Conservation (phyloP, 2,797 vertebrate genomes). For the Rhinophrynus dorsalis region DNA sequence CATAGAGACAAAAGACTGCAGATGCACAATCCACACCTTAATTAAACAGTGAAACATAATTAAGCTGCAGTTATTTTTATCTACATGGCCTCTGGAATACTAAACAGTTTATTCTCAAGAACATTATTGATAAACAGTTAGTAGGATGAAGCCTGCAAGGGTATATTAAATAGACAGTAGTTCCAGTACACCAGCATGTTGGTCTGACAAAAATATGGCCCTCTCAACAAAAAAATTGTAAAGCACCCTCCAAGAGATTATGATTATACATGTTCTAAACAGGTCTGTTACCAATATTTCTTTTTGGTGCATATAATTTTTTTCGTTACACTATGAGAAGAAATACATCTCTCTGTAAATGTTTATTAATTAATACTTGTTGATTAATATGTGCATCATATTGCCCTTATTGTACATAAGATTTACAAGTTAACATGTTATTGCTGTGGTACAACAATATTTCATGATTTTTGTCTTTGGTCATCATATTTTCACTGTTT, state of each 20-base stretch:
- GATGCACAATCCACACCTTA: not conserved
- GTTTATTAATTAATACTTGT: not conserved
- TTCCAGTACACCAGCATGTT: no score
- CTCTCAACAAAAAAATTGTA: no score
- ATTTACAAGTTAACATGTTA: not conserved
- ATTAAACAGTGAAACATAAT: not conserved
- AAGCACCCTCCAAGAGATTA: no score
- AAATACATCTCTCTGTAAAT: not conserved
- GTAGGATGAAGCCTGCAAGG: no score
- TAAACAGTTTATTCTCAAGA: not conserved
- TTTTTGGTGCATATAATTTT: not conserved
- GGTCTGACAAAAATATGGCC: no score
- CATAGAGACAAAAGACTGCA: not conserved
- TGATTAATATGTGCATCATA: not conserved
- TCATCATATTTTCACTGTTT: not conserved
- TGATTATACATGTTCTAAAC: no score
- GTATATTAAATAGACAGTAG: no score
- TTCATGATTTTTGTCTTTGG: no score
- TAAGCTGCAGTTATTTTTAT: not conserved
- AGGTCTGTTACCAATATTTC: not conserved
- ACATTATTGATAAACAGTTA: no score
- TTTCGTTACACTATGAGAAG: not conserved
- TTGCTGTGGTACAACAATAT: no score
- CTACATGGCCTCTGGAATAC: not conserved
- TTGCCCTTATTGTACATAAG: not conserved